These are phyloP conservation scores for Montipora capitata DNA, from an alignment of 92 coral and sea anemone genomes.

Conservation along the genomic window DNA sequence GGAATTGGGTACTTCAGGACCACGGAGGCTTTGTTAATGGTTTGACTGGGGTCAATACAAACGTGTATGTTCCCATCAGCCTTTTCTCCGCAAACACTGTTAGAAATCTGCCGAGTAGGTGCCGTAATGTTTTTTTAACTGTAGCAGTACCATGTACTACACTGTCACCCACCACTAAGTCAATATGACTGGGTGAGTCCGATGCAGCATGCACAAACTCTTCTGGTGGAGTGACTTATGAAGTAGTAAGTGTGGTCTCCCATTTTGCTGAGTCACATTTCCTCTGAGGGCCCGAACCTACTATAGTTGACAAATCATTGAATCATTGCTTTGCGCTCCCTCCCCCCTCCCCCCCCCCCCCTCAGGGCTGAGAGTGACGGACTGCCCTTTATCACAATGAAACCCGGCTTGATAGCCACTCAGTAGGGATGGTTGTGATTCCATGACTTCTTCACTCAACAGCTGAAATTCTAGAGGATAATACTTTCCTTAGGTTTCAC, in stretches of 20 bases:
- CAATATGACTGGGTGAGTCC: not conserved
- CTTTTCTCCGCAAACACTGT: too few relatives aligned
- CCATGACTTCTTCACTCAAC: conserved; percentile 40
- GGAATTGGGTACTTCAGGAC: conserved; percentile 33
- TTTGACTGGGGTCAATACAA: not conserved
- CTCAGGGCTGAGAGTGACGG: too few relatives aligned
- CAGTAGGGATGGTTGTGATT: not conserved
- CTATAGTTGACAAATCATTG: too few relatives aligned
- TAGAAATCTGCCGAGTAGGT: too few relatives aligned
- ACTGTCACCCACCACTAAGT: not conserved
- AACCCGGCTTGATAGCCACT: too few relatives aligned
- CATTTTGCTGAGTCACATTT: too few relatives aligned
- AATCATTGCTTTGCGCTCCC: too few relatives aligned
- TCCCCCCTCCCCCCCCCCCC: not conserved
- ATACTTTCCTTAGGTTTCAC: not conserved
- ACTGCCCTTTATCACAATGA: too few relatives aligned
- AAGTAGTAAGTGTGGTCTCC: too few relatives aligned
- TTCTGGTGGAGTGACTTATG: too few relatives aligned
- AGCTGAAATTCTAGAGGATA: conserved; percentile 24
- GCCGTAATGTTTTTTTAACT: not conserved
- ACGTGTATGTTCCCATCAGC: too few relatives aligned
- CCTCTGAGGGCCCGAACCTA: too few relatives aligned
- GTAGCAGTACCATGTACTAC: conserved; percentile 4
- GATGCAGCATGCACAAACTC: not conserved
- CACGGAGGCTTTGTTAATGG: conserved; percentile 42